Evolutionary conservation across 2,113 vertebrate species (phyloP).

Genomic region (Microcebus ravelobensis): DNA sequence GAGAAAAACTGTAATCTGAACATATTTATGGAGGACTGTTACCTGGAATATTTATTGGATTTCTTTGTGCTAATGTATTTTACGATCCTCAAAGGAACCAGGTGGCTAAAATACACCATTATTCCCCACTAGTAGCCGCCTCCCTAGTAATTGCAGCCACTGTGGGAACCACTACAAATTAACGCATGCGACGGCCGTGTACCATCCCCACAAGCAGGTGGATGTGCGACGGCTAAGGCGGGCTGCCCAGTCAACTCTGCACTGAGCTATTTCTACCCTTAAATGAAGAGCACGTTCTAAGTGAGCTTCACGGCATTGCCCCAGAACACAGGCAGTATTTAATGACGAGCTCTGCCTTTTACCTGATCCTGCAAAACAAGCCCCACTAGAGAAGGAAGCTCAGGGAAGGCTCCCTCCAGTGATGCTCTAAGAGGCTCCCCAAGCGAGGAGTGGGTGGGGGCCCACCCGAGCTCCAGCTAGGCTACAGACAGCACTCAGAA

Average conservation of each 20-base stretch:
- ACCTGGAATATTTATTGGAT: background rate
- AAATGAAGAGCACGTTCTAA: background rate
- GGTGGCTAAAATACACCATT: background rate
- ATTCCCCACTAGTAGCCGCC: background rate
- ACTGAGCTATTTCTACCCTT: background rate
- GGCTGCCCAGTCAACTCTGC: background rate
- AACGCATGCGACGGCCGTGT: accelerated
- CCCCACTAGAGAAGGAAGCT: background rate
- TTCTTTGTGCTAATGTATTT: background rate
- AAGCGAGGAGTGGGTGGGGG: accelerated
- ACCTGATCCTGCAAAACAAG: background rate
- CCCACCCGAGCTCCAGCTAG: background rate
- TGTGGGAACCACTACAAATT: background rate
- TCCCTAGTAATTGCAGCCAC: background rate
- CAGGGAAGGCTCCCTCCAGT: background rate
- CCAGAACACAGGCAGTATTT: background rate
- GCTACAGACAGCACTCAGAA: background rate
- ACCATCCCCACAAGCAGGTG: too few species aligned
- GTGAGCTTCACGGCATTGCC: background rate
- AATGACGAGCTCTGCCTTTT: background rate
- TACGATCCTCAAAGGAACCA: background rate
- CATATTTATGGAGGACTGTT: background rate
- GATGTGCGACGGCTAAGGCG: accelerated
- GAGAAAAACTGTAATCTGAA: background rate
- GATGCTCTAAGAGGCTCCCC: background rate